Evolutionary conservation across 2,888 invertebrate genomes (phyloP).

Genomic region (Synergus umbraculus): DNA sequence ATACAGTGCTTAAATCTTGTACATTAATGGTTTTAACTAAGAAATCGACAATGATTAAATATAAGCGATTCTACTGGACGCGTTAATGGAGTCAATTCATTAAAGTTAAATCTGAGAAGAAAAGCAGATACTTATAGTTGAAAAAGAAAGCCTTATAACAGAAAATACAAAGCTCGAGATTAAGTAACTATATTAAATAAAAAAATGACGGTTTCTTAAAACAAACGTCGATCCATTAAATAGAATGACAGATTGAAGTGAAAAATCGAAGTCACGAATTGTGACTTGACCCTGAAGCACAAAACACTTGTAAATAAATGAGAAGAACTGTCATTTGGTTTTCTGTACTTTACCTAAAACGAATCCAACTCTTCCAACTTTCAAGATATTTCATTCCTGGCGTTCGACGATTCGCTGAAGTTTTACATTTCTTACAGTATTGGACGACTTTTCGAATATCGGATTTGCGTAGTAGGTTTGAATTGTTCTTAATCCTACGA

Average conservation of each 20-base stretch:
- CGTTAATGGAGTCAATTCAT: constrained; percentile 12
- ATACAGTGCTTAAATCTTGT: constrained; percentile 29
- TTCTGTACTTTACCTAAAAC: constrained; percentile 28
- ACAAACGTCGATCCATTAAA: constrained; percentile 14
- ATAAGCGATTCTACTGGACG: constrained; percentile 5
- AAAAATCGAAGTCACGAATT: neutral
- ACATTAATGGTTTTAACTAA: neutral
- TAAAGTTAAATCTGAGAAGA: neutral
- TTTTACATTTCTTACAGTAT: neutral
- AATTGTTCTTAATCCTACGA: constrained; percentile 56
- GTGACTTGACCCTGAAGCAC: neutral
- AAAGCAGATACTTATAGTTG: neutral
- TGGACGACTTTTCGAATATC: neutral
- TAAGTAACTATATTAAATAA: constrained; percentile 37
- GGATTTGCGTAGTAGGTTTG: constrained; percentile 50
- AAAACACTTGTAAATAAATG: constrained; percentile 37
- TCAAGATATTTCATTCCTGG: constrained; percentile 1
- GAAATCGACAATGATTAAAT: constrained; percentile 25
- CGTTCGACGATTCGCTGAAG: neutral
- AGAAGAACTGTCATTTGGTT: constrained; percentile 18
- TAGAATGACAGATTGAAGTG: constrained; percentile 16
- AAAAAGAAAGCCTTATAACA: constrained; percentile 11
- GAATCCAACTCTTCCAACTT: constrained; percentile 11
- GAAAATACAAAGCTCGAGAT: constrained; percentile 13
- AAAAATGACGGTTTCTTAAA: constrained; percentile 21